Base-by-base conservation (phyloP, 1,140 invertebrate genomes). In the Oryzaephilus surinamensis region DNA sequence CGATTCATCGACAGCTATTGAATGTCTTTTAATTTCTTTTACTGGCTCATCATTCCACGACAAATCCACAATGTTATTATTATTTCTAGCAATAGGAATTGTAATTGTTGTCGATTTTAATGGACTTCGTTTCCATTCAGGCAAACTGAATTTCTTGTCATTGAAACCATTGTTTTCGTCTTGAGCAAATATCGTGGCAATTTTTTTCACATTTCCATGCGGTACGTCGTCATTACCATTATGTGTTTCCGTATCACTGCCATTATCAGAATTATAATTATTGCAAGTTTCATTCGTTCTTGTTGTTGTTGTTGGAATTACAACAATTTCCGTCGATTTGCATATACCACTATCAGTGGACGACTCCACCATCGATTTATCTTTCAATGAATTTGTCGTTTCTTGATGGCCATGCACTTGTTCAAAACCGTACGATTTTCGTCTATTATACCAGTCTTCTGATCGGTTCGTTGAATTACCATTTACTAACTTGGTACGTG, bases 401-500 rank as follows among this genome's bases (percentile, higher is more conserved):
- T 64, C 48, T 55, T 61, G 41, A 44, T 65, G 54, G 20, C 58
- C 62, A 6, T 65, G 64, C 45, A 79, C 75, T 45, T 77, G 73
- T 60, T 82, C 79, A 47, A 82, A 82, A 33, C 78, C 79, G 50
- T 81, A 82, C 3, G 78, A 81, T 58, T 81, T 81, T 43, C 79
- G 63, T 44, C 78, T 63, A 44, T 72, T 69, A 50, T 76, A 76
- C 78, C 78, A 81, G 41, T 79, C 77, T 38, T 75, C 72, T 13
- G 55, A 57, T 31, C 57, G 50, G 26, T 44, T 52, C 37, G 50
- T 61, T 6, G 60, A 55, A 21, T 33, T 60, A 21, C 62, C 63
- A 48, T 69, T 70, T 17, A 58, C 48, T 29, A 65, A 61, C 15
- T 63, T 64, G 2, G 54, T 58, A 36, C 71, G 55, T 0, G 69